Percentiles rank a stretch among this genome's conserved stretches.
Conservation (phyloP, 2,113 vertebrate species). For the Campylomormyrus tamandua region DNA sequence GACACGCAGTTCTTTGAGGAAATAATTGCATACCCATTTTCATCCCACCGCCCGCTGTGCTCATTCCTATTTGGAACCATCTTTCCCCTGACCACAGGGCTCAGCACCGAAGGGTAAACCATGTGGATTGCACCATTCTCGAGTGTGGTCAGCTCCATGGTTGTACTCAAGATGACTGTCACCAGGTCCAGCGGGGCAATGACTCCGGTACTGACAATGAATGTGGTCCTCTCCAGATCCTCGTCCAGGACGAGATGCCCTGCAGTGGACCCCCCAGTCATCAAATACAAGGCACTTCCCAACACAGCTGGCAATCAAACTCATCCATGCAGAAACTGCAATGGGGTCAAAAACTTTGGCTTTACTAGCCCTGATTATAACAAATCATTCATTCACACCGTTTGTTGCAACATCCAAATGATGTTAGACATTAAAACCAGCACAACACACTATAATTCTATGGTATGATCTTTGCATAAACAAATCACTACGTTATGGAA, state of each 20-base stretch:
- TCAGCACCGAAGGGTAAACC: conserved; percentile 71
- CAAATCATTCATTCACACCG: not conserved
- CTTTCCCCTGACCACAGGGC: conserved; percentile 57
- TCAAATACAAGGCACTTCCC: not conserved
- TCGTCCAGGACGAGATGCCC: conserved; percentile 89
- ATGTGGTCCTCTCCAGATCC: conserved; percentile 74
- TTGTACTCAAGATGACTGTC: conserved; percentile 75
- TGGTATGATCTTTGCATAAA: not conserved
- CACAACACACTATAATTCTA: not conserved
- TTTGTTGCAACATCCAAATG: not conserved
- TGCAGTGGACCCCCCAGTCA: conserved; percentile 38
- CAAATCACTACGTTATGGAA: not conserved
- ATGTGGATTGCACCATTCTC: conserved; percentile 76
- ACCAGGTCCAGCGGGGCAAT: conserved; percentile 75
- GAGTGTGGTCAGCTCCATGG: conserved; percentile 75
- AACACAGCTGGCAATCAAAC: not conserved
- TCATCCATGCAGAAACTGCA: not conserved
- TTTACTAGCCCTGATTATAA: not conserved
- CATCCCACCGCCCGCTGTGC: conserved; percentile 75
- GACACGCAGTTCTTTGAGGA: not conserved
- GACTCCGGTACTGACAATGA: conserved; percentile 71
- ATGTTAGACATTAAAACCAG: not conserved
- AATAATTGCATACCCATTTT: conserved; percentile 55
- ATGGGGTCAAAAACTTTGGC: not conserved
- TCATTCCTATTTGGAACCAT: conserved; percentile 63